phyloP scores from a whole-genome alignment of 2,797 vertebrate genomes.

The Margarornis squamiger region DNA sequence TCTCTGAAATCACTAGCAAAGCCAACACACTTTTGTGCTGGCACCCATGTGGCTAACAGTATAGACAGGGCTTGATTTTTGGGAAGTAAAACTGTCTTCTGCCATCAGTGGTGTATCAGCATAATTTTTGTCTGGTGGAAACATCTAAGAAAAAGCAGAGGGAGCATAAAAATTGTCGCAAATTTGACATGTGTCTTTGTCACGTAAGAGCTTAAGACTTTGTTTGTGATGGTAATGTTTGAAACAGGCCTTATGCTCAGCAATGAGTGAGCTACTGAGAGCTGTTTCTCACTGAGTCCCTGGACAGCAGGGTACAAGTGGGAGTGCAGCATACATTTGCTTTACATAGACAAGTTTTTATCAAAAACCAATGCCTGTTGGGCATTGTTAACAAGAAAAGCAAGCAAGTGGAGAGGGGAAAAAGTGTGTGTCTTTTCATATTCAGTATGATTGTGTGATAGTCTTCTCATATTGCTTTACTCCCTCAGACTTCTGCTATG shows the following conservation, averaged over 20 bases:
- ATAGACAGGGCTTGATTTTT: neutral
- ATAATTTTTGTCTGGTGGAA: neutral
- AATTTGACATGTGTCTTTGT: neutral
- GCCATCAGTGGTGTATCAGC: neutral
- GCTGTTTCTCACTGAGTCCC: neutral
- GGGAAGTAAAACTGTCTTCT: neutral
- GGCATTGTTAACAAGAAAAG: neutral
- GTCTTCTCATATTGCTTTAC: neutral
- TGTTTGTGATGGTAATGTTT: neutral
- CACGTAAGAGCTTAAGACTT: neutral
- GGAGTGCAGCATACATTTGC: neutral
- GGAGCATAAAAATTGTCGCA: neutral
- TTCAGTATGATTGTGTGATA: neutral
- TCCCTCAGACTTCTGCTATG: constrained; percentile 95
- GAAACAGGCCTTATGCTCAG: neutral
- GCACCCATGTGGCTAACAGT: neutral
- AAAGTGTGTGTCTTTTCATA: neutral
- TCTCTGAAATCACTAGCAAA: neutral
- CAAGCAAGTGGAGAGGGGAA: neutral
- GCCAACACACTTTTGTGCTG: neutral
- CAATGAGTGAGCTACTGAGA: neutral
- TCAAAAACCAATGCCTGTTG: neutral
- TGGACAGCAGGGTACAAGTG: neutral
- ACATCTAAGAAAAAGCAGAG: neutral
- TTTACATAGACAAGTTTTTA: neutral